Evolutionary conservation across 2,888 invertebrate species (phyloP).

Genomic region (Cancer borealis): DNA sequence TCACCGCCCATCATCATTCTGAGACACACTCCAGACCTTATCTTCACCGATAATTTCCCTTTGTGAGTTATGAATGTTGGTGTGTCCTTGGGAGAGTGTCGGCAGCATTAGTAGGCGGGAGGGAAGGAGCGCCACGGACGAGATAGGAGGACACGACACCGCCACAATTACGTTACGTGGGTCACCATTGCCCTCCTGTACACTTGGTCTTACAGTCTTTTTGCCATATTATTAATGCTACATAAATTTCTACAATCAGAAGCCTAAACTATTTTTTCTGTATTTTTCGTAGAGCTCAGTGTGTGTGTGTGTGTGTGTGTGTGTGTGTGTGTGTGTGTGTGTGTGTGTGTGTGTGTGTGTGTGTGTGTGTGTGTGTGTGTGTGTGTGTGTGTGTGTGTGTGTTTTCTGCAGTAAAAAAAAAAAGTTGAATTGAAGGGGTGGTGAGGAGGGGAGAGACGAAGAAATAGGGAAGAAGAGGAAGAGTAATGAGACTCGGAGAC

Average conservation of each 20-base stretch:
- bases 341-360: too few species aligned
- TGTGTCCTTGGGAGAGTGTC: neutral
- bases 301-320: too few species aligned
- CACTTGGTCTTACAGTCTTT: too few species aligned
- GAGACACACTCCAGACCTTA: constrained; percentile 27
- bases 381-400: too few species aligned
- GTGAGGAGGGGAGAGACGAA: neutral
- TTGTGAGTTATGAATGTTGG: constrained; percentile 13
- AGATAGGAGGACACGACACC: neutral
- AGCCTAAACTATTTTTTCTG: neutral
- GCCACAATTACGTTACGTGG: too few species aligned
- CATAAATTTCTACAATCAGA: too few species aligned
- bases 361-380: too few species aligned
- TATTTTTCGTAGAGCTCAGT: neutral
- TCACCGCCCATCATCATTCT: neutral
- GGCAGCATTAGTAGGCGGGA: too few species aligned
- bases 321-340: too few species aligned
- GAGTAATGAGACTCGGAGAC: neutral
- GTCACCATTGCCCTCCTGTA: too few species aligned
- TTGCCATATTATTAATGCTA: too few species aligned
- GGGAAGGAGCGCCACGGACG: neutral
- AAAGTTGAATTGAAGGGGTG: too few species aligned
- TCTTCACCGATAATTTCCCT: neutral
- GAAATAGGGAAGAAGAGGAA: neutral
- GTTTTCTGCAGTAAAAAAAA: neutral